A percentile compares a stretch with the other conserved stretches of the same genome.
Evolutionary conservation across 2,113 vertebrate genomes (phyloP).

Genomic region (Callorhinus ursinus): DNA sequence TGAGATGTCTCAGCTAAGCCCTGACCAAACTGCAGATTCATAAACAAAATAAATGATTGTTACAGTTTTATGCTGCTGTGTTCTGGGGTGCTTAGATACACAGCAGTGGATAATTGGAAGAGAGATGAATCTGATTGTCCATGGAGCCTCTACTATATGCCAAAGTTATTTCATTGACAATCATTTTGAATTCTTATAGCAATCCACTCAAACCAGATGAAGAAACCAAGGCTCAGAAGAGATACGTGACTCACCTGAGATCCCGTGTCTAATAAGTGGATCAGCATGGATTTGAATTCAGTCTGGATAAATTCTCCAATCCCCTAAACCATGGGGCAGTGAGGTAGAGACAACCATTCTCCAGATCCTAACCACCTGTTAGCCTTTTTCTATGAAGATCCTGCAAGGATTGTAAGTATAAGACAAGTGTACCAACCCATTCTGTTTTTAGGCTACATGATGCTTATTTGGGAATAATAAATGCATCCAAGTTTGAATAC

Average conservation of each 20-base stretch:
- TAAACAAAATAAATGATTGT: not conserved
- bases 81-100: not conserved
- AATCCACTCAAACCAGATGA: not conserved
- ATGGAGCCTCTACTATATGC: not conserved
- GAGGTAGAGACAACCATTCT: not conserved
- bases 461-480: not conserved
- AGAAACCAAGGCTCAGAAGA: not conserved
- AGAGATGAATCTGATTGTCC: not conserved
- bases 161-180: not conserved
- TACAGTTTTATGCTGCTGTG: not conserved
- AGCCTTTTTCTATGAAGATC: not conserved
- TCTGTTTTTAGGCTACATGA: not conserved
- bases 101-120: not conserved
- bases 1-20: not conserved
- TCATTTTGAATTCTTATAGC: not conserved
- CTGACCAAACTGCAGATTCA: not conserved
- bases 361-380: not conserved
- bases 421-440: not conserved
- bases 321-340: accelerated
- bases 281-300: not conserved
- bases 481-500: not conserved
- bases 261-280: not conserved
- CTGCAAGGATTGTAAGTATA: not conserved
- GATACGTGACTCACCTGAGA: not conserved
- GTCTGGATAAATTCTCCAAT: not conserved